phyloP scores from a whole-genome alignment of 2,888 invertebrate genomes.

The Graphium colonna region DNA sequence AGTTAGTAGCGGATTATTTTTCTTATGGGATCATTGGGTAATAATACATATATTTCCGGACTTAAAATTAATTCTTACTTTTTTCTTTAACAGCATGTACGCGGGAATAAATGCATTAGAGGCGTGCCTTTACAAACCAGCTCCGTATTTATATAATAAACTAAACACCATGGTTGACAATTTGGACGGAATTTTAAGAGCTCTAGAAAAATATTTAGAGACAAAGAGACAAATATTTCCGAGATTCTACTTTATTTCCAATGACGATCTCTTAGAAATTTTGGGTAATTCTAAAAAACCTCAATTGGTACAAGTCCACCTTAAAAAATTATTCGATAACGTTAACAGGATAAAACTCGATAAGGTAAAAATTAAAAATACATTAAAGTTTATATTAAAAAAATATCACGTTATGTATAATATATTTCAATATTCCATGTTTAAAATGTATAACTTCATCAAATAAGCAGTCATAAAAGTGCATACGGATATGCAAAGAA shows the following conservation, averaged over 20 bases:
- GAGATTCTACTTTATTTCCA: slow-evolving; percentile 83
- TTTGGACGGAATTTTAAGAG: slow-evolving; percentile 89
- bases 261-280: slow-evolving; percentile 88
- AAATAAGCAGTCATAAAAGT: too few species aligned
- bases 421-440: too few species aligned
- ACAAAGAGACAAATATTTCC: slow-evolving; percentile 94
- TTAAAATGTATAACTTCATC: too few species aligned
- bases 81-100: slow-evolving; percentile 61
- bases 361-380: slow-evolving; percentile 82
- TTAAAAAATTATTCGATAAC: slow-evolving; percentile 94
- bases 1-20: slow-evolving; percentile 47
- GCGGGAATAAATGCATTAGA: slow-evolving; percentile 79
- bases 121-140: slow-evolving; percentile 81
- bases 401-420: too few species aligned
- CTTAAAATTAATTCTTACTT: neutral
- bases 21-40: neutral
- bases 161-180: slow-evolving; percentile 86
- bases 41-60: neutral
- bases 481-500: too few species aligned
- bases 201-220: slow-evolving; percentile 92
- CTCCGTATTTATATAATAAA: slow-evolving; percentile 82
- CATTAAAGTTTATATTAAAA: too few species aligned
- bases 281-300: slow-evolving; percentile 92
- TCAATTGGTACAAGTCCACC: slow-evolving; percentile 89
- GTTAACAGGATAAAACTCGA: slow-evolving; percentile 85